These are phyloP conservation scores for Chloroceryle inda DNA, from an alignment of 2,797 vertebrate species.

Conservation along the genomic window DNA sequence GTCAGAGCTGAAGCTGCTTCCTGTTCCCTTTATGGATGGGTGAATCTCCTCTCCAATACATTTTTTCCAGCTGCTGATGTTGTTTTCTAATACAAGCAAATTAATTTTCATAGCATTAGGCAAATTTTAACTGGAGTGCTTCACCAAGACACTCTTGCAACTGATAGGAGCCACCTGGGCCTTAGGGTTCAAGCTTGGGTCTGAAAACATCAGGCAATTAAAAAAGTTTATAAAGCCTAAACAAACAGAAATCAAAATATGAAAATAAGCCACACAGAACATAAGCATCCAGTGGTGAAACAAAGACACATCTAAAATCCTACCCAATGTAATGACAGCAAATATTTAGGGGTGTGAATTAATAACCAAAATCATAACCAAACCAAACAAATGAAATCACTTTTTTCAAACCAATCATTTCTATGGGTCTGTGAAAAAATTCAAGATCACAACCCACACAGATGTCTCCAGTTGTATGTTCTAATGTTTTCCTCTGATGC, in stretches of 20 bases:
- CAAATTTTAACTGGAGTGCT: conserved; percentile 44
- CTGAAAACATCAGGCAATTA: conserved; percentile 26
- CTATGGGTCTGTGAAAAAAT: conserved; percentile 52
- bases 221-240: conserved; percentile 28
- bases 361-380: conserved; percentile 63
- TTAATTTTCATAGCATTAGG: conserved; percentile 24
- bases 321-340: background rate
- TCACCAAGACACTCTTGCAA: conserved; percentile 27
- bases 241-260: conserved; percentile 39
- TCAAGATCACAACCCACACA: conserved; percentile 24
- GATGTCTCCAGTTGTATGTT: background rate
- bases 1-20: conserved; percentile 23
- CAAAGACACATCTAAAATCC: conserved; percentile 46
- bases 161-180: conserved; percentile 43
- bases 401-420: conserved; percentile 74
- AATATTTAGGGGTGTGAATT: conserved; percentile 48
- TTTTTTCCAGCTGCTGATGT: conserved; percentile 45
- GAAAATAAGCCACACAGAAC: conserved; percentile 18
- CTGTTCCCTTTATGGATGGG: conserved; percentile 4
- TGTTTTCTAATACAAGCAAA: conserved; percentile 40
- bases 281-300: conserved; percentile 8
- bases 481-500: conserved; percentile 8
- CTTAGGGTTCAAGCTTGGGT: conserved; percentile 11
- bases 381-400: conserved; percentile 73
- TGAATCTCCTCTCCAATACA: conserved; percentile 3